Evolutionary conservation across 2,113 vertebrate genomes (phyloP).

Genomic region (Anthoscopus minutus): DNA sequence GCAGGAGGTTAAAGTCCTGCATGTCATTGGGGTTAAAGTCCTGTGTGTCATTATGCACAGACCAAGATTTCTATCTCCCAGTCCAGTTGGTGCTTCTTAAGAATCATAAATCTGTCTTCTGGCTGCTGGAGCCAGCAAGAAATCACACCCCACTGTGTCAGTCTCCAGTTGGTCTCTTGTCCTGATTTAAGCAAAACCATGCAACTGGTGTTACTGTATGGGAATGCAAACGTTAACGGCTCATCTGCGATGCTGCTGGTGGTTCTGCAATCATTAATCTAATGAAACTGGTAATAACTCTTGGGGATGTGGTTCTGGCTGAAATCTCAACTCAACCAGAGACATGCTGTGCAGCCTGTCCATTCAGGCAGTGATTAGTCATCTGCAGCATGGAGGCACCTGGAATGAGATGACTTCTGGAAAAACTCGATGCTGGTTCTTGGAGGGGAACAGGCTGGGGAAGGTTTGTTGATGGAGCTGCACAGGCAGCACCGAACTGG

Average conservation of each 20-base stretch:
- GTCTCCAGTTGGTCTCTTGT: neutral
- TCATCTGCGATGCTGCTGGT: slow-evolving; percentile 46
- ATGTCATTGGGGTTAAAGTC: neutral
- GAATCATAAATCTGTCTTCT: slow-evolving; percentile 9
- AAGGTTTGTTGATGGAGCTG: neutral
- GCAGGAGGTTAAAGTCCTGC: neutral
- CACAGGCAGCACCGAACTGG: accelerated
- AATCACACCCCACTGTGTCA: neutral
- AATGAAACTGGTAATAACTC: slow-evolving; percentile 49
- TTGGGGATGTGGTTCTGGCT: slow-evolving; percentile 39
- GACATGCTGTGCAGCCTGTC: neutral
- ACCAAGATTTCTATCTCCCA: slow-evolving; percentile 37
- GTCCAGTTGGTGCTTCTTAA: neutral
- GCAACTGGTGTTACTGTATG: slow-evolving; percentile 38
- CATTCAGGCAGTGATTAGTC: slow-evolving; percentile 39
- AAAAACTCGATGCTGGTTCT: neutral
- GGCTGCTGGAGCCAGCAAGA: neutral
- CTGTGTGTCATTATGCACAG: neutral
- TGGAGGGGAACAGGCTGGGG: neutral
- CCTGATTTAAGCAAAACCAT: slow-evolving; percentile 39
- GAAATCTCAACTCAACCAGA: slow-evolving; percentile 43
- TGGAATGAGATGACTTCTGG: neutral
- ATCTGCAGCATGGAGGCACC: neutral
- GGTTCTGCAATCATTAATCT: slow-evolving; percentile 47
- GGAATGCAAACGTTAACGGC: neutral